Percentiles rank a stretch among this genome's conserved stretches.
Conservation (phyloP, 2,888 invertebrate genomes). For the Sceliomorpha sp. region DNA sequence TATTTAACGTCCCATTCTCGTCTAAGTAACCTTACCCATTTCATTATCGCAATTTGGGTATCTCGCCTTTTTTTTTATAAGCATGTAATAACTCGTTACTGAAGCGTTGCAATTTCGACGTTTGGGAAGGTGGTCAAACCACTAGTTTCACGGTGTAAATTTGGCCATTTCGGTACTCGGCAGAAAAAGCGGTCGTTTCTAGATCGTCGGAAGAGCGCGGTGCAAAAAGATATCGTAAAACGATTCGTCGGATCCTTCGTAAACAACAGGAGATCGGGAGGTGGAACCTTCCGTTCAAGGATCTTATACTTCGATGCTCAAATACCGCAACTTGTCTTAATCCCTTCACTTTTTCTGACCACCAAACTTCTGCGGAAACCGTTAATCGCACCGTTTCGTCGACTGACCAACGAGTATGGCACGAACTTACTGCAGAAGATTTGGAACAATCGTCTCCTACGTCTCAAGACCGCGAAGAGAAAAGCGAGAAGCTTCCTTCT, state of each 20-base stretch:
- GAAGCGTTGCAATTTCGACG: slow-evolving; percentile 2
- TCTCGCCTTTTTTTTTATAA: background rate
- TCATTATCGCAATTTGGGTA: too few relatives aligned
- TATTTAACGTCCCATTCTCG: too few relatives aligned
- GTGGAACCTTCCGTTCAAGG: slow-evolving; percentile 4
- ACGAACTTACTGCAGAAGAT: too few relatives aligned
- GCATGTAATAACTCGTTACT: slow-evolving; percentile 4
- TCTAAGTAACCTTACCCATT: too few relatives aligned
- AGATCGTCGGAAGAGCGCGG: slow-evolving; percentile 9
- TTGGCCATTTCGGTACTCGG: slow-evolving; percentile 2
- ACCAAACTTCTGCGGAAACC: background rate
- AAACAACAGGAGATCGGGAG: slow-evolving; percentile 72
- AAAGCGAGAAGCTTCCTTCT: slow-evolving; percentile 35
- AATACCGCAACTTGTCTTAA: too few relatives aligned
- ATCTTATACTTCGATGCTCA: too few relatives aligned
- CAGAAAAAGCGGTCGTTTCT: slow-evolving; percentile 3
- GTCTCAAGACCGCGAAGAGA: slow-evolving; percentile 2
- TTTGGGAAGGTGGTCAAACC: slow-evolving; percentile 3
- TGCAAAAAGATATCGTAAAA: slow-evolving; percentile 61
- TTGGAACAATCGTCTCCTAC: background rate
- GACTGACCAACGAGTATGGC: too few relatives aligned
- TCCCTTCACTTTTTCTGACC: background rate
- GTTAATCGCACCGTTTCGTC: too few relatives aligned
- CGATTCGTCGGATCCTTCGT: slow-evolving; percentile 65
- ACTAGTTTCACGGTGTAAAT: slow-evolving; percentile 6